Conservation (phyloP, 2,113 vertebrate genomes). For the Willisornis vidua region DNA sequence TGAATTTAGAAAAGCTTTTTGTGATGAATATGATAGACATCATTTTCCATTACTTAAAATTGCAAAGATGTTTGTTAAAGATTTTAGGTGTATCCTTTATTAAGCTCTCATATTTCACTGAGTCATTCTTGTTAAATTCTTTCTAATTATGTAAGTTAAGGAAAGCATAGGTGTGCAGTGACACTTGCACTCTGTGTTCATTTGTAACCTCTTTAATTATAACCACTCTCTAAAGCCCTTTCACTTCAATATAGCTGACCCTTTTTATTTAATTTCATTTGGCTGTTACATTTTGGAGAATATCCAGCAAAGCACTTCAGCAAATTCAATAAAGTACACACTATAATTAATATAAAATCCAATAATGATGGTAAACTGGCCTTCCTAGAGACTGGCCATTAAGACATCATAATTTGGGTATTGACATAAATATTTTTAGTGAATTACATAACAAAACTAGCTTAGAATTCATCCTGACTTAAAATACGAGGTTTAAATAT, state of each 20-base stretch:
- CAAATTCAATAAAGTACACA: slow-evolving; percentile 79
- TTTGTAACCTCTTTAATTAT: slow-evolving; percentile 76
- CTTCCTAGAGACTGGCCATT: slow-evolving; percentile 34
- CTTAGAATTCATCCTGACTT: neutral
- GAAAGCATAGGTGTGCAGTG: neutral
- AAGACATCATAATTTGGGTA: slow-evolving; percentile 46
- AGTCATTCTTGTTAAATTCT: neutral
- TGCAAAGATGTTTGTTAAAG: neutral
- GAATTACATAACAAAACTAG: slow-evolving; percentile 14
- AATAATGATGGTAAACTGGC: slow-evolving; percentile 53
- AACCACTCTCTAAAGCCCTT: slow-evolving; percentile 69
- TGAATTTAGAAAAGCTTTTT: neutral
- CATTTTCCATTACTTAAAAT: neutral
- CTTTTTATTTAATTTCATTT: slow-evolving; percentile 84
- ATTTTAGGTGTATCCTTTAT: neutral
- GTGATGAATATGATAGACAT: neutral
- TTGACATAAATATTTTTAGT: slow-evolving; percentile 37
- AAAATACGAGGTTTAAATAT: neutral
- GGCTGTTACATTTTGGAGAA: slow-evolving; percentile 82
- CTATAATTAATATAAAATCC: slow-evolving; percentile 79
- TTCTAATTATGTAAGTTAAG: neutral
- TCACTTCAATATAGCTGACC: slow-evolving; percentile 76
- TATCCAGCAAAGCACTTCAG: slow-evolving; percentile 85
- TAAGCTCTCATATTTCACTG: neutral
- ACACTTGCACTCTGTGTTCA: slow-evolving; percentile 31